These are phyloP conservation scores for Drosophila murphyi DNA, from an alignment of 1,140 invertebrate species.

Conservation along the genomic window DNA sequence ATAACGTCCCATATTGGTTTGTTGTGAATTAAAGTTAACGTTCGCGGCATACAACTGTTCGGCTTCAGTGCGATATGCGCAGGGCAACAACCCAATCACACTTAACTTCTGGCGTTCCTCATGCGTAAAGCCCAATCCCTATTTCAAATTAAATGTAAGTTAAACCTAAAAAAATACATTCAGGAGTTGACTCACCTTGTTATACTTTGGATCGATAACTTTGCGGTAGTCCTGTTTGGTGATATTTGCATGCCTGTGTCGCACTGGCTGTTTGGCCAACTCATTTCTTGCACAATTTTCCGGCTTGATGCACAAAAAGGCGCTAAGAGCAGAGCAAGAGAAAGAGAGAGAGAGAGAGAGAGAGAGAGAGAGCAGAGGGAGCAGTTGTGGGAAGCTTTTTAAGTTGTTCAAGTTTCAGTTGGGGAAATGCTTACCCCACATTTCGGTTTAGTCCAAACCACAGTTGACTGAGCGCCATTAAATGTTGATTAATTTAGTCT, in stretches of 20 bases:
- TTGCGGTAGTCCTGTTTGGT: conserved; percentile 2
- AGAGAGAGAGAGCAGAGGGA: neutral
- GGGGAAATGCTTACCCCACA: neutral
- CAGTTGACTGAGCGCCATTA: conserved; percentile 1
- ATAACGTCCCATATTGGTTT: conserved; percentile 92
- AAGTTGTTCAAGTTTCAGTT: neutral
- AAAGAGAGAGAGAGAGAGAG: neutral
- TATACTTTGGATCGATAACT: conserved; percentile 7
- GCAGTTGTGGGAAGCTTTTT: neutral
- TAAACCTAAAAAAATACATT: neutral
- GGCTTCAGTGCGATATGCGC: conserved; percentile 90
- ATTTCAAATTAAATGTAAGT: neutral
- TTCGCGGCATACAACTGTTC: conserved; percentile 92
- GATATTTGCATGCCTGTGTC: neutral
- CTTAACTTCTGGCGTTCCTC: conserved; percentile 54
- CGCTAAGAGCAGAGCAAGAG: neutral
- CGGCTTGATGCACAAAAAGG: neutral
- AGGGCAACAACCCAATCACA: conserved; percentile 93
- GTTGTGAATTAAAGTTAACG: conserved; percentile 90
- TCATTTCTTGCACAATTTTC: neutral
- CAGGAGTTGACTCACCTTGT: conserved; percentile 15
- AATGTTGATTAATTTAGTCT: neutral
- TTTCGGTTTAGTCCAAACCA: neutral
- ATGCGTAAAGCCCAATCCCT: conserved; percentile 40
- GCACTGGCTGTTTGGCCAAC: neutral